Conservation (phyloP, 2,888 invertebrate genomes). For the Nipponacmea schrenckii region DNA sequence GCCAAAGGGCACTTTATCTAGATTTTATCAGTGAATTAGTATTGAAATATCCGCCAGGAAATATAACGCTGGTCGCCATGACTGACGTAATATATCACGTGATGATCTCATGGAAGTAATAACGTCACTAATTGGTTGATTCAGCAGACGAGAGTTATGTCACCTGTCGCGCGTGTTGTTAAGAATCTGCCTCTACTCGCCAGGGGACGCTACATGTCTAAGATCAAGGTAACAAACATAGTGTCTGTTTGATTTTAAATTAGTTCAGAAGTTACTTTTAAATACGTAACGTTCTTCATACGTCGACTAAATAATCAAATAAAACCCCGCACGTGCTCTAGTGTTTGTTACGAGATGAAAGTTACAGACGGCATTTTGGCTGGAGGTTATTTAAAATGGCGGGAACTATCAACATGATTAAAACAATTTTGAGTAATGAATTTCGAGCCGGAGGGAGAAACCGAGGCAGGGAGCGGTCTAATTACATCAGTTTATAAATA, state of each 20-base stretch:
- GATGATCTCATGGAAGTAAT: background rate
- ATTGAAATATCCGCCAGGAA: background rate
- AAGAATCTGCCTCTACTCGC: background rate
- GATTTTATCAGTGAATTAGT: background rate
- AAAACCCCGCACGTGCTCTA: background rate
- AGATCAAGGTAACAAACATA: constrained; percentile 2
- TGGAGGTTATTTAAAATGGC: background rate
- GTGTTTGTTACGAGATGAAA: constrained; percentile 6
- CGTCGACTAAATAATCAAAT: background rate
- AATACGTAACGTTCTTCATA: background rate
- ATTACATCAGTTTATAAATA: too few species aligned
- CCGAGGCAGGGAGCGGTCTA: too few species aligned
- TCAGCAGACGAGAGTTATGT: constrained; percentile 1
- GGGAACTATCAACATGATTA: constrained; percentile 2
- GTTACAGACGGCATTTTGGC: background rate
- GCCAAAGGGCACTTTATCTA: background rate
- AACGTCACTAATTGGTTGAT: constrained; percentile 5
- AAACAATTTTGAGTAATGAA: background rate
- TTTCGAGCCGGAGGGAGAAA: background rate
- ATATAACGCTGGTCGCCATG: background rate
- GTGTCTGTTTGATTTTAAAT: background rate
- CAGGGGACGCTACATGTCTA: background rate
- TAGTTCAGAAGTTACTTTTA: background rate
- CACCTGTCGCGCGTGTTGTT: constrained; percentile 7
- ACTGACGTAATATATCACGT: background rate